Base-by-base conservation (phyloP, 2,797 vertebrate species). In the Dicrostonyx torquatus region DNA sequence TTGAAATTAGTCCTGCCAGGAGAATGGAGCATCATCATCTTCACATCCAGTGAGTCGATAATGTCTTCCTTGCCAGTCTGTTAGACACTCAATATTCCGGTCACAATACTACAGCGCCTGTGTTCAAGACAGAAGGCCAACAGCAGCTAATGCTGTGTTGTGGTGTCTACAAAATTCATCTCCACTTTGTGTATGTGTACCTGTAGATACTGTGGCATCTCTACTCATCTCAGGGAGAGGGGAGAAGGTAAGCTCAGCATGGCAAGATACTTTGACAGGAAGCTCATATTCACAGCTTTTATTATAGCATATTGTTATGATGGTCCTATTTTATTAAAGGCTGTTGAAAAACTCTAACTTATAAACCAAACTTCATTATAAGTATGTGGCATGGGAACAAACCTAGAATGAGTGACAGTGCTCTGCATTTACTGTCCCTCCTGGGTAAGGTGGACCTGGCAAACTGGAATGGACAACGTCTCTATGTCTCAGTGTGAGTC, bases 171-270 rank as follows among this genome's bases (percentile, higher is more conserved):
- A 48, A 9, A 26, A 14, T 53, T 37, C 37, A 48, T 6, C 15
- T 26, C 29, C 37, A 10, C 26, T 43, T 18, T 37, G 34, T 37
- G 22, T 31, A 83, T 55, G 50, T 7, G 6, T 6, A 11, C 17
- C 20, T 6, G 11, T 15, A 58, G 60, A 9, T 0, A n/a, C 18
- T 5, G 0, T 3, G 14, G 17, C 22, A 12, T 12, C 12, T 62
- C 55, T 43, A 17, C 12, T 29, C 60, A 40, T 24, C 24, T 37
- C 70, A 48, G 40, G 37, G 60, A 40, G 45, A 43, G 0, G 3
- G 12, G 45, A n/a, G 43, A n/a, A 60, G 43, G 34, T 6, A 5
- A 73, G 50, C 3, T 17, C 37, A 55, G 29, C 14, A 43, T 2
- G 20, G 20, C 34, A n/a, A 43, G 29, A 14, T 17, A n/a, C 20